Evolutionary conservation across 2,113 vertebrate genomes (phyloP).

Genomic region (Phaethornis superciliosus): DNA sequence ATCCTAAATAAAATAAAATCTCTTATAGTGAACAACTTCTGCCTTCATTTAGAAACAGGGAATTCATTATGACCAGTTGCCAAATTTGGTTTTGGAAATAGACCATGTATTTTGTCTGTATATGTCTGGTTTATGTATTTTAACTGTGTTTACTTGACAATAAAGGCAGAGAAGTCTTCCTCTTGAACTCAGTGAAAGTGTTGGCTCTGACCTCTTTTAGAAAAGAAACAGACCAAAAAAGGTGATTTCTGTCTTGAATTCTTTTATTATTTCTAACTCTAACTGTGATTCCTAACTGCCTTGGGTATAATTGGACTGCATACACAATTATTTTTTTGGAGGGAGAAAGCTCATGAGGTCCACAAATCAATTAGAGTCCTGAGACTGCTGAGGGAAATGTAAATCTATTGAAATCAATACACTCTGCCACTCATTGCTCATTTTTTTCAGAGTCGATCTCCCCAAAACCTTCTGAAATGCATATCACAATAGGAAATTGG

Average conservation of each 20-base stretch:
- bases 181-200: neutral
- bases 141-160: constrained; percentile 38
- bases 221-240: constrained; percentile 44
- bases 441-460: neutral
- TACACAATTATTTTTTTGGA: neutral
- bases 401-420: constrained; percentile 39
- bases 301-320: neutral
- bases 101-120: neutral
- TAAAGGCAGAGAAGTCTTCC: constrained; percentile 11
- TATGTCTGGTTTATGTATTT: constrained; percentile 54
- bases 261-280: constrained; percentile 8
- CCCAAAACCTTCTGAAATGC: neutral
- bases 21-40: neutral
- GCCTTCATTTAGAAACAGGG: neutral
- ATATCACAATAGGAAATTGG: neutral
- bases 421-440: neutral
- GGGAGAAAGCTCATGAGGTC: neutral
- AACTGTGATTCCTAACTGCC: constrained; percentile 10
- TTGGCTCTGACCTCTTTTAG: neutral
- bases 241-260: constrained; percentile 7
- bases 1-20: neutral
- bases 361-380: constrained; percentile 29
- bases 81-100: constrained; percentile 29
- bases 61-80: constrained; percentile 29
- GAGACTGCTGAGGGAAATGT: constrained; percentile 1